Base-by-base conservation (phyloP, 2,888 invertebrate species). In the Spodoptera picta region DNA sequence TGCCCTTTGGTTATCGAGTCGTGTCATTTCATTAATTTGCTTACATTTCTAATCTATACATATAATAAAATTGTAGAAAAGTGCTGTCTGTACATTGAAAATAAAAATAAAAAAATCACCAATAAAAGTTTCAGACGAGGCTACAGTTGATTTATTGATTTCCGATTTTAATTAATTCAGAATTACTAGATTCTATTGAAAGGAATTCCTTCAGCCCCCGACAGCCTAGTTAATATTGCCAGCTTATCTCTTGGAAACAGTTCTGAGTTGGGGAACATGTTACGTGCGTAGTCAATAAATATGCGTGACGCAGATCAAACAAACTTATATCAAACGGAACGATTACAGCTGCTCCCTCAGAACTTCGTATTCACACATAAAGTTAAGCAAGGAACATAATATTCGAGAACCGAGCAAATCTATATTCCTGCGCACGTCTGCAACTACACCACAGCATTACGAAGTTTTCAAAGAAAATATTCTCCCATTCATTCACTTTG, bases 401-500 rank as follows among this genome's bases (percentile, higher is more conserved):
- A 50, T 56, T 36, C 47, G 42, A 59, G 71, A 56, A 49, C 52
- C 44, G 48, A 64, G 52, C 7, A 47, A 45, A 65, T 75, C 56
- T 57, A 58, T 74, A 71, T 74, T 70, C 48, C 75, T 27, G 43
- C 27, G 50, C 71, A 75, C 75, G 71, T 75, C 71, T 65, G 12
- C 65, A 60, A 75, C 75, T 75, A 72, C 56, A 59, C 42, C 46
- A 23, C 71, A 57, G 46, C 54, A 71, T 65, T 60, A 54, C 75
- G 49, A 75, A 75, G 45, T 76, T 63, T 65, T 55, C 61, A 58
- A 69, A 79, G 75, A 75, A 75, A 77, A 65, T 64, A 66, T 65
- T 65, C 54, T 53, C 45, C 53, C 59, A 70, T 67, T 79, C 69
- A 69, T 75, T 69, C 65, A 57, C 44, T 73, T 67, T 64, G 62